Evolutionary conservation across 1,140 invertebrate species (phyloP), one percentile per base, ranked within the genome.

Genomic region (Microplitis mediator): DNA sequence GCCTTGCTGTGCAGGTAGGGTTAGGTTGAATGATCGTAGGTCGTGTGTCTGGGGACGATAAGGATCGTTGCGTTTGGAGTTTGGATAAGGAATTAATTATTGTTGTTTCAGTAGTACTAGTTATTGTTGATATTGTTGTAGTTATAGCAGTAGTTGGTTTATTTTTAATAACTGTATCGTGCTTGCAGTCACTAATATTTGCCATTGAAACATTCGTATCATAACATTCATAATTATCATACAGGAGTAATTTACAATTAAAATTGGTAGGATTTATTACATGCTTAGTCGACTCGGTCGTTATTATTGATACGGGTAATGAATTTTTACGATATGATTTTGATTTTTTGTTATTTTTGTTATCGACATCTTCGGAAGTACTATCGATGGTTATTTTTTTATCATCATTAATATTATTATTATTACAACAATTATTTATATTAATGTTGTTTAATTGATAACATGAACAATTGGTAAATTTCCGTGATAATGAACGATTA

Each of bases 1-100:
- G 93, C 86, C 92, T 91, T 85, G 89, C 88, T 89, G 89, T 89
- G 88, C 89, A 90, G 85, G 87, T 88, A 87, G 87, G 86, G 82
- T 85, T 82, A 86, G 88, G 86, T 88, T 88, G 81, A 87, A 86
- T 87, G 86, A 86, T 85, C 78, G 81, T 82, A 85, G 86, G 85
- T 86, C 83, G 84, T 79, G 86, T 84, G 86, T 86, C 84, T 85
- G 85, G 82, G 77, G 84, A 84, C 76, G 82, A 86, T 82, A 89
- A 84, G 84, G 85, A 83, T 80, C 83, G 78, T 83, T 86, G 80
- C 78, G 85, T 82, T 70, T 83, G 81, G 82, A 85, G 78, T 80
- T 81, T 73, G 76, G 78, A 79, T 34, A 68, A 73, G 74, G 71
- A 73, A 9, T 6, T 23, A 45, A 56, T 54, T 54, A 54, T n/a